Conservation (phyloP, 2,113 vertebrate species). For the Oceanites oceanicus region DNA sequence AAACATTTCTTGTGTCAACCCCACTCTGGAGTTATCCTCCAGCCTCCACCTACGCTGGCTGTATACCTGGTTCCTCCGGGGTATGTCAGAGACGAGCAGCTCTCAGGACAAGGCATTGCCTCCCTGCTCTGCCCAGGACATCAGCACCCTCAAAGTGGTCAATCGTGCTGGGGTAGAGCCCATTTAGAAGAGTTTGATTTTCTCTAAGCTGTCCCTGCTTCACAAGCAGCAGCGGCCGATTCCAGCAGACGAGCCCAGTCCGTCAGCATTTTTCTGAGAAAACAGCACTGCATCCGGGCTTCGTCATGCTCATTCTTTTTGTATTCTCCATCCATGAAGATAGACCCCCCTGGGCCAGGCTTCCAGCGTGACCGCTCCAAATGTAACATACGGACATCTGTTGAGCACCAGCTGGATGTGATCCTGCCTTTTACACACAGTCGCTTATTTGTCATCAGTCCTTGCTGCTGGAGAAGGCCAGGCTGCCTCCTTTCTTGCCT, state of each 20-base stretch:
- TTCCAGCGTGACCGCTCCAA: background rate
- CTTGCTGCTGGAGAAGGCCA: background rate
- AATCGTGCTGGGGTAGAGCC: background rate
- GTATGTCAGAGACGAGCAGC: background rate
- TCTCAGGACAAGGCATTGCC: background rate
- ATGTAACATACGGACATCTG: background rate
- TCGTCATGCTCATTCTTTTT: background rate
- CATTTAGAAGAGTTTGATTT: background rate
- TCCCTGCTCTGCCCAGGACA: background rate
- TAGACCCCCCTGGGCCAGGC: background rate
- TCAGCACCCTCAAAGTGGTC: background rate
- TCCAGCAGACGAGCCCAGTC: background rate
- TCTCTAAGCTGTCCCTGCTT: background rate
- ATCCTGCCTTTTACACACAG: background rate
- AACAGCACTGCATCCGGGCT: background rate
- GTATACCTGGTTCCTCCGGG: accelerated
- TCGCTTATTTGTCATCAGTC: background rate
- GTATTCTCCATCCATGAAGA: background rate
- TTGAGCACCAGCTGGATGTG: background rate
- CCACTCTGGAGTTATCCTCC: background rate
- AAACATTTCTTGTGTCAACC: background rate
- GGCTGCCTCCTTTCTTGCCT: background rate
- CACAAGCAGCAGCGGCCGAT: background rate
- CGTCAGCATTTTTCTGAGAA: background rate
- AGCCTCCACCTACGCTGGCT: background rate